These are phyloP conservation scores for Thalassaphorura encarpata DNA, from an alignment of 1,140 invertebrate species.

Conservation along the genomic window DNA sequence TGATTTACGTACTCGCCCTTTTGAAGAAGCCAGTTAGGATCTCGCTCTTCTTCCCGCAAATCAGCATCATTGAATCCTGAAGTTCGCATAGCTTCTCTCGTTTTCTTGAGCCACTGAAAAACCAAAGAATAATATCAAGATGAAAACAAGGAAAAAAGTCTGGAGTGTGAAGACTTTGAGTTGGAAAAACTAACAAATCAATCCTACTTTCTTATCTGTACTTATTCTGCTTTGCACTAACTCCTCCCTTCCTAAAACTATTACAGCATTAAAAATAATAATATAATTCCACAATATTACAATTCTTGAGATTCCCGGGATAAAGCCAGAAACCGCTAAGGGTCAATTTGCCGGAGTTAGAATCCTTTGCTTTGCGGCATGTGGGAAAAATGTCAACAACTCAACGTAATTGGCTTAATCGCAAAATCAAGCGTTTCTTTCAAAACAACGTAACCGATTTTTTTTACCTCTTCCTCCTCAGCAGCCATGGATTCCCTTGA, in stretches of 20 bases:
- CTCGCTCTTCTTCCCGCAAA: constrained; percentile 65
- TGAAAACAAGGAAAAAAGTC: not conserved
- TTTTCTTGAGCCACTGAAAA: constrained; percentile 67
- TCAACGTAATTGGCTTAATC: too few species aligned
- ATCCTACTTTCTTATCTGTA: too few species aligned
- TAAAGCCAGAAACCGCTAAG: too few species aligned
- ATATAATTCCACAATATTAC: too few species aligned
- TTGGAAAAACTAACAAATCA: not conserved
- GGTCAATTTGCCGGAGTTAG: too few species aligned
- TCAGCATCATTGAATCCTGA: constrained; percentile 63
- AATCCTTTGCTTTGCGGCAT: too few species aligned
- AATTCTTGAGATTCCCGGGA: too few species aligned
- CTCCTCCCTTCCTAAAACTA: too few species aligned
- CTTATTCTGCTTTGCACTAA: not conserved
- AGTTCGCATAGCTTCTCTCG: constrained; percentile 57
- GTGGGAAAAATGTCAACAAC: too few species aligned
- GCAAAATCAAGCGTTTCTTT: too few species aligned
- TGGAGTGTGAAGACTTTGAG: not conserved
- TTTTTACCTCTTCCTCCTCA: constrained; percentile 65
- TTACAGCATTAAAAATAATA: too few species aligned
- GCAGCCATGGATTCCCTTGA: constrained; percentile 59
- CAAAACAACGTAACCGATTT: too few species aligned
- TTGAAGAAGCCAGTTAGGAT: constrained; percentile 67
- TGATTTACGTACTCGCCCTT: constrained; percentile 69
- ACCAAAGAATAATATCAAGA: constrained; percentile 23